A percentile compares a stretch with the other conserved stretches of the same genome.
phyloP scores from a whole-genome alignment of 1,140 invertebrate species.

The Trachymyrmex septentrionalis region DNA sequence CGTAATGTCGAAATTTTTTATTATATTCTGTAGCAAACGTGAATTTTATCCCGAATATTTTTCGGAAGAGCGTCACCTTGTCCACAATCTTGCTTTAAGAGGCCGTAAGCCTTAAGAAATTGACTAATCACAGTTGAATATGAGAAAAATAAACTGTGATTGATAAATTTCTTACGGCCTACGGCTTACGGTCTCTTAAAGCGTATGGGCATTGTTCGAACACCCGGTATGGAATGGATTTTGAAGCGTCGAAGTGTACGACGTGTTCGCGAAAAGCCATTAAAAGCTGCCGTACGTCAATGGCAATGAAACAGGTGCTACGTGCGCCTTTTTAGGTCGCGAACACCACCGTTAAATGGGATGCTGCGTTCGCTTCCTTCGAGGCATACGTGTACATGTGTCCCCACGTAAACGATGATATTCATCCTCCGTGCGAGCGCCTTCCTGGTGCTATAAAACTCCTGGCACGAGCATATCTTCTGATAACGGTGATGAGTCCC shows the following conservation, averaged over 20 bases:
- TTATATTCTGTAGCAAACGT: not conserved
- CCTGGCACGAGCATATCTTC: not conserved
- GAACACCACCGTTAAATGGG: slow-evolving; percentile 74
- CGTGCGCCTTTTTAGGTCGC: slow-evolving; percentile 67
- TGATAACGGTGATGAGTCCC: slow-evolving; percentile 38
- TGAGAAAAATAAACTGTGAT: no score
- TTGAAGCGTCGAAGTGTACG: slow-evolving; percentile 6
- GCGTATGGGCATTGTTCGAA: not conserved
- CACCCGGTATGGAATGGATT: slow-evolving; percentile 13
- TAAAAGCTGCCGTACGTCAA: slow-evolving; percentile 51
- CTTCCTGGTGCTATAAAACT: not conserved
- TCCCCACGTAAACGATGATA: slow-evolving; percentile 12
- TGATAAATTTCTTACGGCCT: no score
- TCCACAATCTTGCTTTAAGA: no score
- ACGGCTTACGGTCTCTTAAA: no score
- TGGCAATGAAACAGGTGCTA: slow-evolving; percentile 69
- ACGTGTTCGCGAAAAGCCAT: slow-evolving; percentile 30
- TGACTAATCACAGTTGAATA: no score
- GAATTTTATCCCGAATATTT: not conserved
- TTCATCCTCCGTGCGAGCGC: not conserved
- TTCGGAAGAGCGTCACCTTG: not conserved
- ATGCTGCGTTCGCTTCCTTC: slow-evolving; percentile 59
- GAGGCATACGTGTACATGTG: slow-evolving; percentile 7
- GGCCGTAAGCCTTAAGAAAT: no score
- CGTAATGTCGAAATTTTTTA: not conserved